Evolutionary conservation across 2,888 invertebrate genomes (phyloP), one percentile per base, ranked within the genome.

Genomic region (Lasioglossum calceatum): DNA sequence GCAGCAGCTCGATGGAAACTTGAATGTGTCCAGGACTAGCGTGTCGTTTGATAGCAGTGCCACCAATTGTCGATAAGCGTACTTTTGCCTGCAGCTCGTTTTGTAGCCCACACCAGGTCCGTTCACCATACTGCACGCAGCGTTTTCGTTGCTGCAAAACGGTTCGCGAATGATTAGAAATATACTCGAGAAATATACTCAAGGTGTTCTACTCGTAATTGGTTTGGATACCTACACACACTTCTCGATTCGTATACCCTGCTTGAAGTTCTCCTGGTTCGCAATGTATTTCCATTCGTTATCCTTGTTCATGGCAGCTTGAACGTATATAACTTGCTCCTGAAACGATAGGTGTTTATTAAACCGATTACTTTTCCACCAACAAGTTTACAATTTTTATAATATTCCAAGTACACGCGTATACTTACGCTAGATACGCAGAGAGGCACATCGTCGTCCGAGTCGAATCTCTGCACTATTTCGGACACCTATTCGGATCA

Each of bases 1-100:
- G 77, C 97, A 97, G 93, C 98, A 98, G 91, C 98, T 98, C 39
- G 97, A 97, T 1, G 98, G 98, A 78, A 98, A 95, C 91, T 96
- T 95, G 87, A 98, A 97, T 16, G 95, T 93, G 82, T 96, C 96
- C 32, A 96, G 95, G 19, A 95, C 90, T 2, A 96, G 92, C 12
- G 95, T 92, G 0, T 96, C 96, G 16, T 94, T 93, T 0, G 95
- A 92, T 73, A 95, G 95, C 0, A 97, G 89, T 0, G 97, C 96
- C 32, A 97, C 92, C 82, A 97, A 91, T 88, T 96, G 95, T 64
- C 96, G 94, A 87, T 96, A 96, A 64, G 96, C 96, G 91, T 95
- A 97, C 92, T 97, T 97, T 92, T 97, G 97, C 83, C 96, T 96
- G 92, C 97, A 97, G 1, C 87, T 92, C 0, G 96, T 96, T 47